phyloP scores from a whole-genome alignment of 2,797 vertebrate species.

The Phoxinus dragarum region DNA sequence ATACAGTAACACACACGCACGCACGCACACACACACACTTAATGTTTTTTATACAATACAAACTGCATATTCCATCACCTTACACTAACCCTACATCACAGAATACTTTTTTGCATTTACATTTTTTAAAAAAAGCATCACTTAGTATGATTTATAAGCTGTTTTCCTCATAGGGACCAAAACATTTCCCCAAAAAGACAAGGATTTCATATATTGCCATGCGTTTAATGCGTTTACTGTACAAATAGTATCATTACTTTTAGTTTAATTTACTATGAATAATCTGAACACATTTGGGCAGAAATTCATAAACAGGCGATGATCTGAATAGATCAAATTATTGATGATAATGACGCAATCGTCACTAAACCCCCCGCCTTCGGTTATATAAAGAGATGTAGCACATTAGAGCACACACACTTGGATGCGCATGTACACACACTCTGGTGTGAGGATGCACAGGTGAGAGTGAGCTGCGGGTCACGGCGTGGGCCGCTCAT shows the following conservation, averaged over 20 bases:
- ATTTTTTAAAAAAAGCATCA: no score
- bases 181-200: no score
- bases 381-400: not conserved
- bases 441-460: slow-evolving; percentile 8
- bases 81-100: no score
- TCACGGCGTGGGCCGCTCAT: slow-evolving; percentile 33
- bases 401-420: not conserved
- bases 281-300: not conserved
- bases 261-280: not conserved
- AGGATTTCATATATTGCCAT: no score
- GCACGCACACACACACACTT: not conserved
- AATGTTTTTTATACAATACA: no score
- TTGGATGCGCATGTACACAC: not conserved
- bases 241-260: not conserved
- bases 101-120: no score
- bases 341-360: not conserved
- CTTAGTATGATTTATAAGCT: no score
- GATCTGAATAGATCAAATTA: not conserved
- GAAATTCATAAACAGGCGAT: not conserved
- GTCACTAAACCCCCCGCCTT: not conserved
- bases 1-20: no score
- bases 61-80: no score
- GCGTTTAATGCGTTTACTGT: not conserved
- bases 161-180: no score
- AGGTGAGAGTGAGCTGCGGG: slow-evolving; percentile 46